Percentiles rank a stretch among this genome's conserved stretches.
phyloP scores from a whole-genome alignment of 2,888 invertebrate genomes.

The Vesta saturnalis region DNA sequence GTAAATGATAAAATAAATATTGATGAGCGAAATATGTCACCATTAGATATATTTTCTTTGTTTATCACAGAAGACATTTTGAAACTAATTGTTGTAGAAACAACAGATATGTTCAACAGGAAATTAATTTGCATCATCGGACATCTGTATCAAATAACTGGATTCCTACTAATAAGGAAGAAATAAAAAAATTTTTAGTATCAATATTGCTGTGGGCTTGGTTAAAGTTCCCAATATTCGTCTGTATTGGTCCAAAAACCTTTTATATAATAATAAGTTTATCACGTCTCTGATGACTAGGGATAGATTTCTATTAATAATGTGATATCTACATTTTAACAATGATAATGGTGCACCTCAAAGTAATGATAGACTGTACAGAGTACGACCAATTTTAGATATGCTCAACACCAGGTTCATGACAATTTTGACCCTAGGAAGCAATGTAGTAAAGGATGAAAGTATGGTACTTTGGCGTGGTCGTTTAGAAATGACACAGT shows the following conservation, averaged over 20 bases:
- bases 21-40: no score
- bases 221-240: neutral
- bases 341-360: neutral
- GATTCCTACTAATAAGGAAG: no score
- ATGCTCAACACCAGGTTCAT: neutral
- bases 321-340: neutral
- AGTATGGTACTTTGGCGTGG: neutral
- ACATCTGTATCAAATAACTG: no score
- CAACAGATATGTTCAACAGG: no score
- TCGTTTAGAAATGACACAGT: neutral
- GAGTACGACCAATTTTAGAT: neutral
- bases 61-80: no score
- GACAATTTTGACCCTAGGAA: neutral
- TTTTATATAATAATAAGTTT: neutral
- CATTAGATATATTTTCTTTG: no score
- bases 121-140: no score
- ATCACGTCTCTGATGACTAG: neutral
- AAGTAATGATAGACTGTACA: neutral
- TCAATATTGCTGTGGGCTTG: neutral
- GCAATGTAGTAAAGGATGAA: neutral
- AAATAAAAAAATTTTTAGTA: neutral
- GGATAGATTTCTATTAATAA: neutral
- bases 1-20: no score
- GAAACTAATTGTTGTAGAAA: no score
- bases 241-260: neutral